Percentiles rank a stretch among this genome's conserved stretches.
Conservation (phyloP, 2,113 vertebrate genomes). For the Proterorhinus semilunaris region DNA sequence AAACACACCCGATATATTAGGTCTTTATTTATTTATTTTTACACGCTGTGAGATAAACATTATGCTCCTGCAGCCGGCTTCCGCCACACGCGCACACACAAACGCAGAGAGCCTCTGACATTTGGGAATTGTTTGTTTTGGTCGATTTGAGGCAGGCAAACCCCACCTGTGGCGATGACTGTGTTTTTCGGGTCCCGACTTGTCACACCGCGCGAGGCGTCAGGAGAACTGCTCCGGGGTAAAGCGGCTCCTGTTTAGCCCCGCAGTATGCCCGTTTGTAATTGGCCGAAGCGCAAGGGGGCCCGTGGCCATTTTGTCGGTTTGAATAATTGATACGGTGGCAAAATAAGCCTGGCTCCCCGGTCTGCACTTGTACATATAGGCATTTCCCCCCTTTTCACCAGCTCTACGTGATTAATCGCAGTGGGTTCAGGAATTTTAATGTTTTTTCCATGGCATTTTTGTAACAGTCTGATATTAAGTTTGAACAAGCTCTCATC, state of each 20-base stretch:
- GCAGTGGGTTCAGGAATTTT: neutral
- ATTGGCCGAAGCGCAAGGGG: constrained; percentile 71
- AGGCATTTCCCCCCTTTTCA: constrained; percentile 11
- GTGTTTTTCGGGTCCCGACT: constrained; percentile 66
- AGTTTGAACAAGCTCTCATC: too few species aligned
- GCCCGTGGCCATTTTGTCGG: constrained; percentile 69
- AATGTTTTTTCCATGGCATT: too few species aligned
- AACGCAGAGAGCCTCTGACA: constrained; percentile 52
- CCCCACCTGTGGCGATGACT: constrained; percentile 65
- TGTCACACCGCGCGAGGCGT: constrained; percentile 61
- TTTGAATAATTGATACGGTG: constrained; percentile 73
- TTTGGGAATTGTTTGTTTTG: constrained; percentile 66
- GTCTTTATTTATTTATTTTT: constrained; percentile 13
- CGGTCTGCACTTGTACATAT: constrained; percentile 30
- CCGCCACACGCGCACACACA: constrained; percentile 5
- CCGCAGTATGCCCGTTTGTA: constrained; percentile 70
- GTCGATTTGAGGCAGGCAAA: constrained; percentile 55
- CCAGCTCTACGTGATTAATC: constrained; percentile 23
- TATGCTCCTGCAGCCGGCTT: constrained; percentile 4
- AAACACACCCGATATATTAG: constrained; percentile 31
- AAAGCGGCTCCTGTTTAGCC: constrained; percentile 66
- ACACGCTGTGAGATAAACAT: constrained; percentile 12
- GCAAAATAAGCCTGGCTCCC: constrained; percentile 53
- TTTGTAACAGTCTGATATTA: too few species aligned
- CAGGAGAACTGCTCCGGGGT: constrained; percentile 58